A percentile compares a stretch with the other conserved stretches of the same genome.
Conservation (phyloP, 2,888 invertebrate genomes). For the Campoplex nolae region DNA sequence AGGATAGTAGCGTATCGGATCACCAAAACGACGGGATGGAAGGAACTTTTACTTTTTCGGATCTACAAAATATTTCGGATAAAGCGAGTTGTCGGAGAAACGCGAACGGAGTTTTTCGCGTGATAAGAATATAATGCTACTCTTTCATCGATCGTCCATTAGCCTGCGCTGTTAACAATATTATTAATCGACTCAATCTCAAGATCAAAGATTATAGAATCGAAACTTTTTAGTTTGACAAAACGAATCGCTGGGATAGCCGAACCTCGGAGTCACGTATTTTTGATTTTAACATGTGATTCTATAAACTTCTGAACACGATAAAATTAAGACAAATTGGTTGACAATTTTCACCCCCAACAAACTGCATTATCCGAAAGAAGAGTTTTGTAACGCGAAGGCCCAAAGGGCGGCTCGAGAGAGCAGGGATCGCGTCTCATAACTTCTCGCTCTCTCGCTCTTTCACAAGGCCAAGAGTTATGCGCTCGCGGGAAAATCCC, state of each 20-base stretch:
- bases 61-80: constrained; percentile 26
- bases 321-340: constrained; percentile 1
- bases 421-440: constrained; percentile 44
- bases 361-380: background rate
- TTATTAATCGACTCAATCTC: background rate
- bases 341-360: constrained; percentile 20
- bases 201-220: background rate
- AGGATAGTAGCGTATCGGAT: constrained; percentile 32
- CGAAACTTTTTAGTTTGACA: background rate
- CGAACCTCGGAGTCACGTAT: too few relatives aligned
- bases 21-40: background rate
- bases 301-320: background rate
- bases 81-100: constrained; percentile 15
- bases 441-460: constrained; percentile 31
- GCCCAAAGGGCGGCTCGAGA: background rate
- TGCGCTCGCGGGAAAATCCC: constrained; percentile 47
- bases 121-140: background rate
- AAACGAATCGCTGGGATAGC: background rate
- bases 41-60: constrained; percentile 39
- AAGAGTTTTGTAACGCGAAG: constrained; percentile 17
- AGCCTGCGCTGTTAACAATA: background rate
- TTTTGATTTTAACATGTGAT: background rate
- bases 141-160: background rate
- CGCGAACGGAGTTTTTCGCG: background rate
- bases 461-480: constrained; percentile 53